Evolutionary conservation across 2,113 vertebrate species (phyloP).

Genomic region (Rhea americana): DNA sequence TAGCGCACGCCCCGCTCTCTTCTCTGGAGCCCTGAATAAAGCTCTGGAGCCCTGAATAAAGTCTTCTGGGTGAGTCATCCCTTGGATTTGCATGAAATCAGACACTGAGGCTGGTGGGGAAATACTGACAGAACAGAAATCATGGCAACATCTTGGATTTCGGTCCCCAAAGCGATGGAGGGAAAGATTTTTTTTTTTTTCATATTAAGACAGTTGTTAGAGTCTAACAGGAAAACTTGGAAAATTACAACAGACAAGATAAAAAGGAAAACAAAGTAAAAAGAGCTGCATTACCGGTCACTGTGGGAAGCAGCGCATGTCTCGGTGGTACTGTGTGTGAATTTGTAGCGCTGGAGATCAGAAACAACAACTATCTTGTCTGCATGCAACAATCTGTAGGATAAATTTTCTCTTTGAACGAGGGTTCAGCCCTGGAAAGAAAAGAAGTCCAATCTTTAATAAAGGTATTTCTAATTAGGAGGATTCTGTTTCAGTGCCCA

Average conservation of each 20-base stretch:
- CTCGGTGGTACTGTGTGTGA: accelerated
- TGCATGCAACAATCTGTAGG: neutral
- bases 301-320: neutral
- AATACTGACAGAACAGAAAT: neutral
- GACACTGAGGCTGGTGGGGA: neutral
- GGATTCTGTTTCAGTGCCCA: neutral
- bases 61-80: neutral
- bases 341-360: neutral
- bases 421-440: neutral
- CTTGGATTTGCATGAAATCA: neutral
- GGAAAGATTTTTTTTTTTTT: neutral
- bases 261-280: neutral
- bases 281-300: neutral
- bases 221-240: neutral
- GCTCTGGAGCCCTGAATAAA: neutral
- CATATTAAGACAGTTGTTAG: neutral
- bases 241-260: neutral
- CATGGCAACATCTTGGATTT: neutral
- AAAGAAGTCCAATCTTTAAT: neutral
- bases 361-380: neutral
- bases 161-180: accelerated
- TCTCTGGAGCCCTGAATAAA: neutral
- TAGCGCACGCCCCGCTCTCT: accelerated
- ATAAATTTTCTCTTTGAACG: neutral
- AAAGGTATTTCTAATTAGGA: neutral